Evolutionary conservation across 2,888 invertebrate species (phyloP), one percentile per base, ranked within the genome.

Genomic region (Cephus sareptanus): DNA sequence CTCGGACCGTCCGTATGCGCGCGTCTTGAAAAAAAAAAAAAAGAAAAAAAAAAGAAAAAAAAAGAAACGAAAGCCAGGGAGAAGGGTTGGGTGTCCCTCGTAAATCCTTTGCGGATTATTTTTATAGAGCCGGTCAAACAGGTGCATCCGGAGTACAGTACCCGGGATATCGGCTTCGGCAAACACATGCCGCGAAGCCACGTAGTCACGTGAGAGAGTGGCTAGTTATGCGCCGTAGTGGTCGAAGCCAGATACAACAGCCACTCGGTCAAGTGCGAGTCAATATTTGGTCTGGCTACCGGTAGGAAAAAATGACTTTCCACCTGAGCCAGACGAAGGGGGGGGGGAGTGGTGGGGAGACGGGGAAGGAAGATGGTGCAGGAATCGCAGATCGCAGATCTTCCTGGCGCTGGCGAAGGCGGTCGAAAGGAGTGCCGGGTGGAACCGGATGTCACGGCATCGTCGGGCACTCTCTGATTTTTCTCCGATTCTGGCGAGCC

Each of bases 241-340:
- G 40, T 15, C 1, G 15, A 40, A 40, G 40, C 77, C 74, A 31
- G 74, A 77, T 33, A 31, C 70, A 69, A 69, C 37, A 69, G 77
- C 73, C 77, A 69, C 31, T 77, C 71, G 70, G 40, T 40, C 40
- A 40, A 70, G 33, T 70, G 70, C 11, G 70, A 4, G 77, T 77
- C 75, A 77, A 77, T 75, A 77, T 77, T 77, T 77, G 75, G 70
- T 74, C 74, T 75, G 75, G 77, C 77, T 77, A 77, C 77, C 74
- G 75, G 40, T 15, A 15, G 15, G 40, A 40, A 40, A 40, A 40
- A 40, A 40, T 15, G 40, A 40, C 15, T 15, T 40, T 40, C 15
- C 40, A 40, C 40, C 15, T 15, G 40, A 4, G 0, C 0, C 4
- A 0, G 40, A 15, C 0, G 40, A 15, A 15, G 40, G 37, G 12